Evolutionary conservation across 2,113 vertebrate species (phyloP).

Genomic region (Nerophis ophidion): DNA sequence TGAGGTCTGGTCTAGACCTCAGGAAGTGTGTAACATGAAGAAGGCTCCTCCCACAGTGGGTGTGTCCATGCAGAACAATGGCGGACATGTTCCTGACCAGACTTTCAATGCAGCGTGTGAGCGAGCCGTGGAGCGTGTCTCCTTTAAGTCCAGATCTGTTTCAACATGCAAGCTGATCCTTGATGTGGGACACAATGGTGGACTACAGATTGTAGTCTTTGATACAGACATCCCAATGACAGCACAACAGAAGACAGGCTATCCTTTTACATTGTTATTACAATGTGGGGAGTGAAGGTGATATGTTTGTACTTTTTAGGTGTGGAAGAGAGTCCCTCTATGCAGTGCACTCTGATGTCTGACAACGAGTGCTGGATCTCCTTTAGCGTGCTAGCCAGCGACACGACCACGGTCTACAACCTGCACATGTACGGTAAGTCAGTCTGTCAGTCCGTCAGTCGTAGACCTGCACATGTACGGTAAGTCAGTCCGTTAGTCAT

Average conservation of each 20-base stretch:
- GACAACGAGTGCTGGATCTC: slow-evolving; percentile 87
- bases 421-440: slow-evolving; percentile 80
- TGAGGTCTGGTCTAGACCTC: too few relatives aligned
- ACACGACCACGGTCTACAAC: slow-evolving; percentile 77
- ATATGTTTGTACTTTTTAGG: slow-evolving; percentile 71
- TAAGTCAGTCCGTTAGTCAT: too few relatives aligned
- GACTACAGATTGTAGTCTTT: slow-evolving; percentile 49
- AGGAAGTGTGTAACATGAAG: too few relatives aligned
- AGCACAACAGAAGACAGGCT: slow-evolving; percentile 37
- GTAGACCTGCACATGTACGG: too few relatives aligned
- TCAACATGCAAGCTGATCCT: slow-evolving; percentile 45
- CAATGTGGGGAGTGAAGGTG: slow-evolving; percentile 44
- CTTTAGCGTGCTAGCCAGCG: slow-evolving; percentile 77
- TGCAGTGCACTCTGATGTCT: slow-evolving; percentile 80
- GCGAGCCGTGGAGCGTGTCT: slow-evolving; percentile 49
- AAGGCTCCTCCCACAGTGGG: too few relatives aligned
- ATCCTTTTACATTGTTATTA: slow-evolving; percentile 55
- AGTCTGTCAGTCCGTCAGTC: too few relatives aligned
- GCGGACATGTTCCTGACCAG: slow-evolving; percentile 65
- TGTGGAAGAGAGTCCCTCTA: slow-evolving; percentile 75
- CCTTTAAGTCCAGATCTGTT: slow-evolving; percentile 54
- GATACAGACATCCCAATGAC: slow-evolving; percentile 63
- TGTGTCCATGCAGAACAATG: slow-evolving; percentile 55
- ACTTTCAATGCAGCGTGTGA: slow-evolving; percentile 59
- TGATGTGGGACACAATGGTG: slow-evolving; percentile 54